Percentiles rank a stretch among this genome's conserved stretches.
Evolutionary conservation across 2,113 vertebrate genomes (phyloP).

Genomic region (Vicugna pacos): DNA sequence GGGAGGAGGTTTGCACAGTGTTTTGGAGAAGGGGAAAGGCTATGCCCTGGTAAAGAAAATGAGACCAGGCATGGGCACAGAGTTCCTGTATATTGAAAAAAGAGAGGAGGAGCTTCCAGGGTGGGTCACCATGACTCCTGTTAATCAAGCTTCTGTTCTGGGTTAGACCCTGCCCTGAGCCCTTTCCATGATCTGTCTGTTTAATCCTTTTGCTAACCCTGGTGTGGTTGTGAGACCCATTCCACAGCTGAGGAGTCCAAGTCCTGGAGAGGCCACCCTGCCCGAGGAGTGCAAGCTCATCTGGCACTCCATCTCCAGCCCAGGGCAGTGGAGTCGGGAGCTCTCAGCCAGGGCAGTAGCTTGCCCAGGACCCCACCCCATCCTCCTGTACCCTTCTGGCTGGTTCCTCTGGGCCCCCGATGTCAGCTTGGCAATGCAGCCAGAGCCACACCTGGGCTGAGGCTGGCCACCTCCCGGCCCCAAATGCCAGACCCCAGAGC

Average conservation of each 20-base stretch:
- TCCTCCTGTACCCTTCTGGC: fast-evolving
- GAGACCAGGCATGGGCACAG: background rate
- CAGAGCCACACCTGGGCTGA: background rate
- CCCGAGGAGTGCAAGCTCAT: too few species aligned
- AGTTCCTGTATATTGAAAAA: background rate
- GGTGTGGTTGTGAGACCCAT: background rate
- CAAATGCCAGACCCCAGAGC: background rate
- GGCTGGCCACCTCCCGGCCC: conserved; percentile 30
- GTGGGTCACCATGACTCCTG: too few species aligned
- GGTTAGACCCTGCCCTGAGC: background rate
- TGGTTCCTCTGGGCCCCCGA: background rate
- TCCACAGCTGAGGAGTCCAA: background rate
- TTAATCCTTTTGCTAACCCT: background rate
- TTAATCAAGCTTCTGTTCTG: background rate
- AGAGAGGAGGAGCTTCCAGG: background rate
- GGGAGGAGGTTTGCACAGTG: background rate
- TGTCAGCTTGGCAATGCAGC: background rate
- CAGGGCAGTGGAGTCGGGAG: background rate
- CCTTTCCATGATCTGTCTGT: fast-evolving
- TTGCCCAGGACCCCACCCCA: background rate
- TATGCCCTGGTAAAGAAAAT: background rate
- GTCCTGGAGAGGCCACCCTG: background rate
- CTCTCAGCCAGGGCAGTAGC: too few species aligned
- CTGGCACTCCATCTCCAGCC: too few species aligned
- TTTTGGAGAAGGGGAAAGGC: background rate